A percentile compares a stretch with the other conserved stretches of the same genome.
Conservation (phyloP, 2,113 vertebrate species). For the Geococcyx californianus region DNA sequence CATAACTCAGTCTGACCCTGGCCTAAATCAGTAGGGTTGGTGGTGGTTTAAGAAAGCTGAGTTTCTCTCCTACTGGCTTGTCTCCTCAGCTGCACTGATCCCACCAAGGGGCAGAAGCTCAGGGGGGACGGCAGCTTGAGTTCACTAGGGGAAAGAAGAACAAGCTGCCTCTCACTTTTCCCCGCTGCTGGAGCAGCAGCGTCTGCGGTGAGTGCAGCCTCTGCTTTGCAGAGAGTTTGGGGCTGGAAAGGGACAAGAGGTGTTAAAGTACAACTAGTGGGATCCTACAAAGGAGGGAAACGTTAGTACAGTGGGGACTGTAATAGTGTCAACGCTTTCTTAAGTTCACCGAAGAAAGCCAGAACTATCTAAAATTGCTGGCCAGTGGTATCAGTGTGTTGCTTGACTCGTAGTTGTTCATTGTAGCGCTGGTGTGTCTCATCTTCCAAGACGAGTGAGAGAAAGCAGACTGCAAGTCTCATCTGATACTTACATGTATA, state of each 20-base stretch:
- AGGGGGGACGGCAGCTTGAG: no score
- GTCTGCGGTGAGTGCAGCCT: background rate
- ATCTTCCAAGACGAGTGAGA: background rate
- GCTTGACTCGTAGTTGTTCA: background rate
- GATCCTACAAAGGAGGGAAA: background rate
- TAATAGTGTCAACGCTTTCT: background rate
- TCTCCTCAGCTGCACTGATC: background rate
- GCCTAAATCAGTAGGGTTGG: background rate
- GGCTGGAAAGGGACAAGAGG: background rate
- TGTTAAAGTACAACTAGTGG: background rate
- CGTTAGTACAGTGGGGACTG: background rate
- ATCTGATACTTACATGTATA: background rate
- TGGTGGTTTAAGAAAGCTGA: background rate
- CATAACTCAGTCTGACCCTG: background rate
- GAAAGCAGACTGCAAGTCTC: background rate
- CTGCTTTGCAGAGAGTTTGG: background rate
- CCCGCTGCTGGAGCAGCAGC: background rate
- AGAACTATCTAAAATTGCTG: background rate
- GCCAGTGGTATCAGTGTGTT: background rate
- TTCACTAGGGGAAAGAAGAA: background rate
- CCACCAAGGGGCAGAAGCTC: background rate
- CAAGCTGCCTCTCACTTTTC: background rate
- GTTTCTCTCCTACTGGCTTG: background rate
- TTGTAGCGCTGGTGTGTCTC: background rate
- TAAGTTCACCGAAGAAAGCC: background rate